phyloP scores from a whole-genome alignment of 2,888 invertebrate genomes.

The Trissoscelio sp. region DNA sequence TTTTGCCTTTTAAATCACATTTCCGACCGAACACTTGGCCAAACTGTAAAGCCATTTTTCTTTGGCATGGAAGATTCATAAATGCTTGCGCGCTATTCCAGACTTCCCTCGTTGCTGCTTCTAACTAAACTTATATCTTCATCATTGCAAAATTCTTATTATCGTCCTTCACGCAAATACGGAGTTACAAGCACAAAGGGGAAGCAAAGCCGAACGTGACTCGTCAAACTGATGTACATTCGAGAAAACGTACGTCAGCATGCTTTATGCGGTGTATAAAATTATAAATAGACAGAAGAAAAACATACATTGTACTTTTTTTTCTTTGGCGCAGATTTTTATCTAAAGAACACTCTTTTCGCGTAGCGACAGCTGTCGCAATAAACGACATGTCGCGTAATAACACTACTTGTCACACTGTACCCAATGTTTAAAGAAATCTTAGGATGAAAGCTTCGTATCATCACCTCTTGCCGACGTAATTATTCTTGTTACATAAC shows the following conservation, averaged over 20 bases:
- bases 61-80: constrained; percentile 6
- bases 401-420: constrained; percentile 50
- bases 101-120: not conserved
- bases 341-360: constrained; percentile 15
- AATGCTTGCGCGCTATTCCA: too few relatives aligned
- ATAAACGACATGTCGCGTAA: constrained; percentile 40
- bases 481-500: constrained; percentile 57
- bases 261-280: not conserved
- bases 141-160: constrained; percentile 27
- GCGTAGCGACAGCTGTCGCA: constrained; percentile 32
- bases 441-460: constrained; percentile 52
- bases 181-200: not conserved
- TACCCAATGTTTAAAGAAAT: constrained; percentile 57
- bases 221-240: constrained; percentile 14
- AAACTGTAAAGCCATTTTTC: constrained; percentile 17
- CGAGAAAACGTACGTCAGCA: not conserved
- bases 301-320: constrained; percentile 5
- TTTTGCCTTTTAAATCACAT: constrained; percentile 16
- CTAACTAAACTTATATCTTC: constrained; percentile 1
- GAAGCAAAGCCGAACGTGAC: constrained; percentile 12
- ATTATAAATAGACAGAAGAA: constrained; percentile 13
- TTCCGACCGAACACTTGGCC: not conserved
- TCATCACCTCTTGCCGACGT: constrained; percentile 47
- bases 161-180: not conserved
- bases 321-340: constrained; percentile 24